A percentile compares a stretch with the other conserved stretches of the same genome.
These are phyloP conservation scores for Xiphophorus maculatus DNA, from an alignment of 2,113 vertebrate genomes.

Conservation along the genomic window DNA sequence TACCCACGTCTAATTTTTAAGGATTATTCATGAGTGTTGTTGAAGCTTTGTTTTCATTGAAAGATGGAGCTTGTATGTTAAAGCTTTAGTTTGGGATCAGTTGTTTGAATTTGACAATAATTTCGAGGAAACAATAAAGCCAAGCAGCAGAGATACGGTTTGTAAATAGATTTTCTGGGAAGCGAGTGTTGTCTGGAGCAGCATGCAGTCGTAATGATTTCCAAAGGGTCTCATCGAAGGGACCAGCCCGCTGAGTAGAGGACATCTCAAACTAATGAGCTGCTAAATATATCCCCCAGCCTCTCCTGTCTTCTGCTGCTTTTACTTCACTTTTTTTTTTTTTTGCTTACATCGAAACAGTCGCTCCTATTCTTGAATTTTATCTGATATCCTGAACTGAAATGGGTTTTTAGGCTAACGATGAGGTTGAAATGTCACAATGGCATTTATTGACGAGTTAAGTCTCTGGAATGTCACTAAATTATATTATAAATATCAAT, in stretches of 20 bases:
- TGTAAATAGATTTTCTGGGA: slow-evolving; percentile 52
- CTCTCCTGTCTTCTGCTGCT: slow-evolving; percentile 61
- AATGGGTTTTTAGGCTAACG: too few relatives aligned
- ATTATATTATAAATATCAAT: not conserved
- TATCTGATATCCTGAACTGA: not conserved
- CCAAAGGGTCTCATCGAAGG: slow-evolving; percentile 72
- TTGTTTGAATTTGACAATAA: slow-evolving; percentile 25
- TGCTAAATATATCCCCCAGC: slow-evolving; percentile 78
- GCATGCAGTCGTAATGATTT: slow-evolving; percentile 76
- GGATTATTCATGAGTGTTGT: slow-evolving; percentile 3
- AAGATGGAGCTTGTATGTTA: slow-evolving; percentile 9
- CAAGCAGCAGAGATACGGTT: slow-evolving; percentile 27
- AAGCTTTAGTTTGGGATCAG: slow-evolving; percentile 31
- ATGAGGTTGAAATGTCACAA: too few relatives aligned
- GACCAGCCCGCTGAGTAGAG: slow-evolving; percentile 73
- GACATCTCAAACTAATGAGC: slow-evolving; percentile 78
- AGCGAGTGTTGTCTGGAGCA: slow-evolving; percentile 65
- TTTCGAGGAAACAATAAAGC: slow-evolving; percentile 45
- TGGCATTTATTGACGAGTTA: too few relatives aligned
- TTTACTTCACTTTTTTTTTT: slow-evolving; percentile 19
- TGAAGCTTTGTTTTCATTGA: not conserved
- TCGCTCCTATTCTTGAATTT: slow-evolving; percentile 2
- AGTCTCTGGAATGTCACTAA: too few relatives aligned
- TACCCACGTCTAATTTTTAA: not conserved
- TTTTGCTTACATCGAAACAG: slow-evolving; percentile 19